phyloP scores from a whole-genome alignment of 2,888 invertebrate genomes.

The Ischnus inquisitorius region DNA sequence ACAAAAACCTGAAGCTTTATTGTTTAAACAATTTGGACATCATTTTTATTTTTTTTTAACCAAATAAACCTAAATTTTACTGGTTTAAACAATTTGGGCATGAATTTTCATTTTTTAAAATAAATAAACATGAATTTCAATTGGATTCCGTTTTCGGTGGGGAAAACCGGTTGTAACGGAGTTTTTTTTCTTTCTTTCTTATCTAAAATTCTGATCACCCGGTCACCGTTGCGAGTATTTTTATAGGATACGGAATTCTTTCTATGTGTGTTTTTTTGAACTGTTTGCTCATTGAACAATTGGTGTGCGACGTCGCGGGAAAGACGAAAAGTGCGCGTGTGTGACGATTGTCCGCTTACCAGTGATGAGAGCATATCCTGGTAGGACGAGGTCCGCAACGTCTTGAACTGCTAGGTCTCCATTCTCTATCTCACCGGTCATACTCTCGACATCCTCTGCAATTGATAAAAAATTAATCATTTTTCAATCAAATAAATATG shows the following conservation, averaged over 20 bases:
- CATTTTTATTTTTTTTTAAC: no score
- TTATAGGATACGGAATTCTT: slow-evolving; percentile 27
- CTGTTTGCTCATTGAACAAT: neutral
- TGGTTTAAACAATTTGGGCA: no score
- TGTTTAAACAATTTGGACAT: no score
- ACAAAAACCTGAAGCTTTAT: no score
- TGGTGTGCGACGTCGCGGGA: neutral
- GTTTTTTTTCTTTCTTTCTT: slow-evolving; percentile 44
- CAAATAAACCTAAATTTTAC: no score
- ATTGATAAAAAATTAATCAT: slow-evolving; percentile 68
- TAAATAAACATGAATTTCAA: no score
- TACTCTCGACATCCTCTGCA: slow-evolving; percentile 85
- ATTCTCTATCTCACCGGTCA: slow-evolving; percentile 87
- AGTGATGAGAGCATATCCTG: slow-evolving; percentile 95
- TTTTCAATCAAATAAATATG: no score
- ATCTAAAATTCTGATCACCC: slow-evolving; percentile 46
- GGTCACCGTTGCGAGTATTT: slow-evolving; percentile 35
- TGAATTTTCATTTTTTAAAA: no score
- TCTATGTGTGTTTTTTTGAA: neutral
- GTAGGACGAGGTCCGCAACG: slow-evolving; percentile 94
- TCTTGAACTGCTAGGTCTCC: slow-evolving; percentile 90
- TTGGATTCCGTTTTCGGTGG: slow-evolving; percentile 53
- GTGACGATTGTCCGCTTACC: slow-evolving; percentile 85
- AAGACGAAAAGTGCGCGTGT: slow-evolving; percentile 3
- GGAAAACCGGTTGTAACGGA: slow-evolving; percentile 74